Base-by-base conservation (phyloP, 2,797 vertebrate species). In the Sciurus carolinensis region DNA sequence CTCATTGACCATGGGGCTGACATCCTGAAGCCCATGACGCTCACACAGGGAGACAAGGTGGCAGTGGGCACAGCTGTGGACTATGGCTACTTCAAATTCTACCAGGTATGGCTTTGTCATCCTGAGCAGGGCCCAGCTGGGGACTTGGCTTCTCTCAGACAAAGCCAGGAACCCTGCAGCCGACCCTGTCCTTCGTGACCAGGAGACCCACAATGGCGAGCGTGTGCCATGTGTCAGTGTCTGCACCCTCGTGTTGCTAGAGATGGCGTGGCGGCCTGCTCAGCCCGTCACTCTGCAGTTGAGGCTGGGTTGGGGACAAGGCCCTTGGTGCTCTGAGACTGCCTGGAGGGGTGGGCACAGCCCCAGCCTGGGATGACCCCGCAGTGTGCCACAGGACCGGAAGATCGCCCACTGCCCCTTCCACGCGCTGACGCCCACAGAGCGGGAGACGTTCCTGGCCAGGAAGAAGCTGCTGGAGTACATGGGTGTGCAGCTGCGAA, bases 51-150 rank as follows among this genome's bases (percentile, higher is more conserved):
- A 4, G 97, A 96, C 52, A 98, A 57, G 85, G 91, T 83, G 14
- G 97, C 97, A 0, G 82, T 99, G 89, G 99, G 99, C 95, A 99
- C 99, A 0, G 99, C 98, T 0, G 98, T 99, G 0, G 99, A 99
- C 98, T 99, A 98, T 0, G 99, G 98, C 5, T 97, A 99, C 97
- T 97, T 98, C 97, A 98, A 96, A 57, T 99, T 99, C 96, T 99
- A 98, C 80, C 99, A 99, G 99, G 99, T 99, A 97, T 2, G 26
- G 57, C 84, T 57, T 24, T 1, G 64, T 0, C 17, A 57, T 0
- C 17, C 13, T 1, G 30, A 28, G 44, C 30, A n/a, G 14, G 9
- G 11, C 15, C 42, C 42, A 3, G 5, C 24, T 3, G 30, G 92
- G 69, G 9, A 24, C n/a, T 9, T 22, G 26, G 15, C 2, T 26